Conservation (phyloP, 2,888 invertebrate genomes). For the Ormyrus thymus region DNA sequence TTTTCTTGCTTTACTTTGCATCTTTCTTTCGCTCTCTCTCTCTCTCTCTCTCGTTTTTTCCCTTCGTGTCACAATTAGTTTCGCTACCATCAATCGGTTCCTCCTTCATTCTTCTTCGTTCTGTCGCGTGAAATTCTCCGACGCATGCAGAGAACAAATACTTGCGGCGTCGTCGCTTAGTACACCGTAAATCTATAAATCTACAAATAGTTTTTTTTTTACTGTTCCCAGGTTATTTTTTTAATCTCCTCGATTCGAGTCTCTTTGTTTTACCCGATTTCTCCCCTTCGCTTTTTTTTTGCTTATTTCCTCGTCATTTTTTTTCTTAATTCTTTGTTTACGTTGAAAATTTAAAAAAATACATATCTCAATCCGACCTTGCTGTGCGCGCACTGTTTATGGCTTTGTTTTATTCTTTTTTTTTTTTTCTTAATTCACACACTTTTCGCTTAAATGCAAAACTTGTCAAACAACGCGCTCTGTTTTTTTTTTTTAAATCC, state of each 20-base stretch:
- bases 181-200: constrained; percentile 66
- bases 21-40: constrained; percentile 46
- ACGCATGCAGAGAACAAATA: not conserved
- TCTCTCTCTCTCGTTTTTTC: constrained; percentile 17
- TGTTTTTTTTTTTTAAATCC: constrained; percentile 34
- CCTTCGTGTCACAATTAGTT: constrained; percentile 29
- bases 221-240: constrained; percentile 65
- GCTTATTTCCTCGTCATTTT: constrained; percentile 45
- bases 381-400: constrained; percentile 57
- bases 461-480: constrained; percentile 46
- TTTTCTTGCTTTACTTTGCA: constrained; percentile 47
- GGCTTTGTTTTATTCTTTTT: constrained; percentile 49
- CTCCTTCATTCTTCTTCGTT: constrained; percentile 40
- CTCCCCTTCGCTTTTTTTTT: constrained; percentile 56
- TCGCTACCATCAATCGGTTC: constrained; percentile 48
- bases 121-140: constrained; percentile 40
- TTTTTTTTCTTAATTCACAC: constrained; percentile 40
- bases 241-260: constrained; percentile 52
- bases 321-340: constrained; percentile 63
- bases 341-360: constrained; percentile 75
- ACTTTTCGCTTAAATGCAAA: constrained; percentile 31
- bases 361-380: constrained; percentile 71
- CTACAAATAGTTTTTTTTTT: constrained; percentile 64
- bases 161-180: constrained; percentile 56
- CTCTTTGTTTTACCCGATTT: constrained; percentile 47